Base-by-base conservation (phyloP, 2,797 vertebrate species). In the Megalops cyprinoides region DNA sequence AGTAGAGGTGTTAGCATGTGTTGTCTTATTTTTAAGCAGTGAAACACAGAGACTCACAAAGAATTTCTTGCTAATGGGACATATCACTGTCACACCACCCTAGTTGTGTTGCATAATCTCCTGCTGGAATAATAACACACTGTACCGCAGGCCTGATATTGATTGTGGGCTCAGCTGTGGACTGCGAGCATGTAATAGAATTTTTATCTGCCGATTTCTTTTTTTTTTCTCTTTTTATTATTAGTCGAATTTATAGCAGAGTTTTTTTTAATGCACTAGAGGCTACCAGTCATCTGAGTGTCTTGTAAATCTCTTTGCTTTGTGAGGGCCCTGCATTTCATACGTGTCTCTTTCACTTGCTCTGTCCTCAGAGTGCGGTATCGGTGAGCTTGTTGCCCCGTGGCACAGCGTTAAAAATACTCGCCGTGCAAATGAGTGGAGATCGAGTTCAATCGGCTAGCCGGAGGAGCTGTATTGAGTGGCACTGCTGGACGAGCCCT, bases 391-490 rank as follows among this genome's bases (percentile, higher is more conserved):
- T 10, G 25, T 60, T 60, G 58, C 58, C 58, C 25, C 31, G n/a
- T 60, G 58, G 58, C 58, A 60, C n/a, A 28, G n/a, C 31, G 58
- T 60, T 31, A 60, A 9, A 60, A 31, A 60, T 60, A 60, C n/a
- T n/a, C n/a, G 58, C 9, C 4, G n/a, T 60, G 58, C 25, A 60
- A 60, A 60, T 60, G 58, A 60, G n/a, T 60, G 25, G 25, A 60
- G 58, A 60, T n/a, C 31, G 25, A 31, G 55, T 58, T 58, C 55
- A 25, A 5, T n/a, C 55, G 60, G 58, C 8, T 31, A 12, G 58
- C 58, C 58, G 8, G 62, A 65, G 62, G 62, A 65, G 62, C 31
- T 65, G 28, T 65, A 18, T 65, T 65, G 60, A 65, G 28, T 65
- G 31, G 12, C 65, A 51, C 51, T 53, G 51, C 18, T 53, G 34